Base-by-base conservation (phyloP, 1,140 invertebrate species). In the Druon quercuslanigerum region DNA sequence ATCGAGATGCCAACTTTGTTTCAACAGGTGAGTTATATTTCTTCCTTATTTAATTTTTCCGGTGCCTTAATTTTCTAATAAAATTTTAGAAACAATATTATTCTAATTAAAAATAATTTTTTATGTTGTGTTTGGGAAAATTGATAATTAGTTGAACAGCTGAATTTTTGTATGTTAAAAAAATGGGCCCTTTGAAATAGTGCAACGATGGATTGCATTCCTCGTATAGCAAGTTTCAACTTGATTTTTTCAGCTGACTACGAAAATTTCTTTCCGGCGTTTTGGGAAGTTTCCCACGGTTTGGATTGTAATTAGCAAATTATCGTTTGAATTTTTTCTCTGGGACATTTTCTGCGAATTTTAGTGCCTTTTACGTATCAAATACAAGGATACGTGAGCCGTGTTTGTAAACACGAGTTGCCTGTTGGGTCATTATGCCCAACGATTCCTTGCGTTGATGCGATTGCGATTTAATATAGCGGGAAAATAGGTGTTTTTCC, bases 21-120 rank as follows among this genome's bases (percentile, higher is more conserved):
- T 78, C 86, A 87, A 85, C 81, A 87, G 84, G 88, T 89, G 82
- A 86, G 77, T 82, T 9, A 74, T 6, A 17, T 54, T 74, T 78
- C 56, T 72, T 72, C 66, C 19, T 51, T 4, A 40, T 81, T 71
- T 57, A 60, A 13, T 51, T 14, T 60, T 51, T 70, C 54, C 46
- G 60, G 3, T 72, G 8, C 2, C 25, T 50, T 46, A 57, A 46
- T 73, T 11, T 57, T 20, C 25, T 57, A 13, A 57, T 57, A 25
- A 17, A 56, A 17, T 6, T 17, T 1, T 56, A 3, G 1, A 19
- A 56, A 17, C 0, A 56, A 56, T 17, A n/a, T 5, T 17, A 52
- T 52, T 52, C 13, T 52, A 33, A 3, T 33, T 33, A 3, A 33
- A 33, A 33, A 4, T 33, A 33, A 46, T 46, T 46, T 46, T 46